A percentile compares a stretch with the other conserved stretches of the same genome.
Evolutionary conservation across 2,888 invertebrate genomes (phyloP).

Genomic region (Cerastoderma edule): DNA sequence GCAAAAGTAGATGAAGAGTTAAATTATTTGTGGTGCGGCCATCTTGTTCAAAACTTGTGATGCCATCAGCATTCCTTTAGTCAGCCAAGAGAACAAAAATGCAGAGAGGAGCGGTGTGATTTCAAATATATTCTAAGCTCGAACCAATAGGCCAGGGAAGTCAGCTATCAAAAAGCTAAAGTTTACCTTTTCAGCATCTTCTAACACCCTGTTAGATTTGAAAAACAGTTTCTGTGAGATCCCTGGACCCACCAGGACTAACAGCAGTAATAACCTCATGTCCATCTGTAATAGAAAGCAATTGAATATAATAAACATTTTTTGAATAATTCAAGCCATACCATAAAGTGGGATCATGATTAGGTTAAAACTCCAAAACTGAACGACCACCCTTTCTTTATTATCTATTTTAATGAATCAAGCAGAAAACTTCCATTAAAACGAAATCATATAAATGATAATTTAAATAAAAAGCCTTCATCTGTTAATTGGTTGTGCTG

Average conservation of each 20-base stretch:
- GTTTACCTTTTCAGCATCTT: neutral
- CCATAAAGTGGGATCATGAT: too few species aligned
- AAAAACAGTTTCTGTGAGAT: constrained; percentile 41
- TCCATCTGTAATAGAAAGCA: constrained; percentile 44
- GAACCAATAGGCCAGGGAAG: neutral
- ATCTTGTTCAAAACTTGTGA: neutral
- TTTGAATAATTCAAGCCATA: neutral
- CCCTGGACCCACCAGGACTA: constrained; percentile 8
- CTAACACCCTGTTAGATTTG: constrained; percentile 30
- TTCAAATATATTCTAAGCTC: neutral
- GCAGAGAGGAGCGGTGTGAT: too few species aligned
- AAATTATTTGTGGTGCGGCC: neutral
- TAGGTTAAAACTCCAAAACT: too few species aligned
- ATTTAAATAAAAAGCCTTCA: too few species aligned
- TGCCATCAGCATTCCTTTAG: neutral
- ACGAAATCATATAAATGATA: too few species aligned
- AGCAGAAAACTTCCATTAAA: too few species aligned
- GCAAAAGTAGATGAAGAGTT: too few species aligned
- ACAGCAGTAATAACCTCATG: neutral
- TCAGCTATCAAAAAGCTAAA: neutral
- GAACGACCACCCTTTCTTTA: too few species aligned
- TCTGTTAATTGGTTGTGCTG: too few species aligned
- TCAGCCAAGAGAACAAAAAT: too few species aligned
- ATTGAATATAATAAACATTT: too few species aligned
- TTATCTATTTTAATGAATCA: too few species aligned